Evolutionary conservation across 2,888 invertebrate genomes (phyloP).

Genomic region (Drosophila mimica): DNA sequence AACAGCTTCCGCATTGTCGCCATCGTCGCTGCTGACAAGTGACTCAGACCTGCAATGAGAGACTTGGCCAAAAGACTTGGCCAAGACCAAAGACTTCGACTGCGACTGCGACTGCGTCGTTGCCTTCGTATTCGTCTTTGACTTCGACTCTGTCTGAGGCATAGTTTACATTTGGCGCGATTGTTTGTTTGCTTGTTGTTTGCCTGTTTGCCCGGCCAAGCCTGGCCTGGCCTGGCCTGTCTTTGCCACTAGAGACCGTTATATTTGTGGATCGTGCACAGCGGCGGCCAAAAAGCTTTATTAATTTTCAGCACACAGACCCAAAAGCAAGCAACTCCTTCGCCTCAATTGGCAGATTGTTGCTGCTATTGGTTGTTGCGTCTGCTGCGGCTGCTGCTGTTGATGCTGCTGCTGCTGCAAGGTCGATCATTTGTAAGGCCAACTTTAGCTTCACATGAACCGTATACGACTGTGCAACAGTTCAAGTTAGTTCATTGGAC

Average conservation of each 20-base stretch:
- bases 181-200: conserved; percentile 64
- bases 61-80: conserved; percentile 14
- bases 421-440: conserved; percentile 70
- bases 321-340: conserved; percentile 35
- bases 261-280: conserved; percentile 75
- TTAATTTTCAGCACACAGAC: conserved; percentile 60
- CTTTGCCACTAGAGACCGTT: conserved; percentile 68
- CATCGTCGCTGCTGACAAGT: conserved; percentile 67
- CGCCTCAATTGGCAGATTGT: conserved; percentile 47
- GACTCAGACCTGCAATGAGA: conserved; percentile 53
- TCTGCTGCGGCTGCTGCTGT: conserved; percentile 20
- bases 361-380: conserved; percentile 17
- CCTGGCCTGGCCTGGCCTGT: conserved; percentile 31
- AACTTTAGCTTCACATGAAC: conserved; percentile 32
- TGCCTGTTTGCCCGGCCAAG: conserved; percentile 24
- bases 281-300: conserved; percentile 57
- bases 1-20: conserved; percentile 74
- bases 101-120: conserved; percentile 12
- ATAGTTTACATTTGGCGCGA: conserved; percentile 70
- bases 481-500: conserved; percentile 43
- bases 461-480: conserved; percentile 12
- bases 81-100: conserved; percentile 10
- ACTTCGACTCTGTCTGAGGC: conserved; percentile 36
- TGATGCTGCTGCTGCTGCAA: conserved; percentile 51
- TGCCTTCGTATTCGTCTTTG: conserved; percentile 8